A percentile compares a stretch with the other conserved stretches of the same genome.
These are phyloP conservation scores for Arion vulgaris DNA, from an alignment of 1,140 invertebrate genomes.

Conservation along the genomic window DNA sequence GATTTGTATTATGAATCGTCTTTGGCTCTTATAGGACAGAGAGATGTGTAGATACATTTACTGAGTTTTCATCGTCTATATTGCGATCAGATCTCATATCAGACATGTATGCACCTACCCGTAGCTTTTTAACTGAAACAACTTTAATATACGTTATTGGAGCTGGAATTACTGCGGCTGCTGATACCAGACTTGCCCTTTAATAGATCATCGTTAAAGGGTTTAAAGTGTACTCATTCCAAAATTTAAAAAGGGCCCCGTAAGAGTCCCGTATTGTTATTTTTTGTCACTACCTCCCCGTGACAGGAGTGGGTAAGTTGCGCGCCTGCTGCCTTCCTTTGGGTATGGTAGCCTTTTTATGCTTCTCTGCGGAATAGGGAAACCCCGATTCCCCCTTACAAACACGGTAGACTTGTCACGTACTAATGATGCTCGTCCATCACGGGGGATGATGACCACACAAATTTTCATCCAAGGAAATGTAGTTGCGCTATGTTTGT, in stretches of 20 bases:
- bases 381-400: slow-evolving; percentile 8
- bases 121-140: no score
- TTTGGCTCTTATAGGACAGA: not conserved
- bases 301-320: not conserved
- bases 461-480: no score
- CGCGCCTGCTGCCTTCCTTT: not conserved
- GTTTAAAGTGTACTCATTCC: slow-evolving; percentile 14
- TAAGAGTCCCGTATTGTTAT: not conserved
- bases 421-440: not conserved
- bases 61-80: no score
- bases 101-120: not conserved
- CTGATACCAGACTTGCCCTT: not conserved
- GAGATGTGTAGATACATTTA: no score
- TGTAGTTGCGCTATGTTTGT: no score
- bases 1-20: no score
- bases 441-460: no score
- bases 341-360: slow-evolving; percentile 1
- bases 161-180: slow-evolving; percentile 1
- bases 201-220: slow-evolving; percentile 9
- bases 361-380: not conserved
- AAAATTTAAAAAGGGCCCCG: not conserved
- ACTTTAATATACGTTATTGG: no score
- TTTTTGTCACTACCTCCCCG: not conserved
- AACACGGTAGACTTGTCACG: slow-evolving; percentile 5
- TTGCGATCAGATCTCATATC: no score